Conservation (phyloP, 2,113 vertebrate species). For the Tamias sibiricus region DNA sequence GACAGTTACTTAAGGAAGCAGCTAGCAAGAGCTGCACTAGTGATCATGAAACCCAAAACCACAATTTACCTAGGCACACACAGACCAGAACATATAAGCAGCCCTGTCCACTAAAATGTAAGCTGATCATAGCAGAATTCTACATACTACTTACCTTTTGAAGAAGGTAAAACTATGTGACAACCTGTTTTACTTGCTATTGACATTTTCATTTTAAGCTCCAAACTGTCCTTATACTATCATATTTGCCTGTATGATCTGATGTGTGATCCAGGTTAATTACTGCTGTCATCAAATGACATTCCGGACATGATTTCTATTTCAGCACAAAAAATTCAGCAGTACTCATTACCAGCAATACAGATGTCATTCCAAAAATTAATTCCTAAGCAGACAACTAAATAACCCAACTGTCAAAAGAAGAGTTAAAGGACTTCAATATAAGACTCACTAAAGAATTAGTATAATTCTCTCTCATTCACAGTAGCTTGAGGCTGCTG, state of each 20-base stretch:
- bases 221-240: background rate
- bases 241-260: background rate
- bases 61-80: rapidly evolving
- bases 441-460: constrained; percentile 58
- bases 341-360: background rate
- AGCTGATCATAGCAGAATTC: background rate
- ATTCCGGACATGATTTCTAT: constrained; percentile 45
- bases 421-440: constrained; percentile 25
- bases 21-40: background rate
- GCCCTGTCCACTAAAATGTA: background rate
- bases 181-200: background rate
- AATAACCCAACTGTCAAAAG: constrained; percentile 68
- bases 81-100: background rate
- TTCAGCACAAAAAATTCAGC: constrained; percentile 43
- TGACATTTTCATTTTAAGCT: background rate
- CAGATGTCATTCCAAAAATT: constrained; percentile 57
- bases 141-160: background rate
- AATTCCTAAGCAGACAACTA: constrained; percentile 74
- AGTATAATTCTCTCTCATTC: constrained; percentile 21
- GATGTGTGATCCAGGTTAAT: constrained; percentile 52
- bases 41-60: background rate
- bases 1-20: background rate
- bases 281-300: constrained; percentile 49
- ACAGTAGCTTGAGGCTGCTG: constrained; percentile 41
- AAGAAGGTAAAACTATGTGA: background rate